Evolutionary conservation across 2,888 invertebrate species (phyloP).

Genomic region (Archaeoteleia sp.): DNA sequence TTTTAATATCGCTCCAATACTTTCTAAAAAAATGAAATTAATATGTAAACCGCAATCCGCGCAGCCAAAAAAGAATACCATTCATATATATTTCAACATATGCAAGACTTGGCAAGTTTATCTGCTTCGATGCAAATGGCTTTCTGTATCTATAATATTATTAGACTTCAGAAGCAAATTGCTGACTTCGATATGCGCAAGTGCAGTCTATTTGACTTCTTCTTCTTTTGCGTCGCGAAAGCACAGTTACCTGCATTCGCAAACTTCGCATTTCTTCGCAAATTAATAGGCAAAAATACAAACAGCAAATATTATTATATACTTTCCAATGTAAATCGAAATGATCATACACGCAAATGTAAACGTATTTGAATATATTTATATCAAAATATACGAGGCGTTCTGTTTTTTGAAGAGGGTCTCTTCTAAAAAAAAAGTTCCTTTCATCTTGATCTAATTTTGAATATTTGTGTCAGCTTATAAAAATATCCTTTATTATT

Average conservation of each 20-base stretch:
- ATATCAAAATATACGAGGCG: no score
- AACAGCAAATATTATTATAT: not conserved
- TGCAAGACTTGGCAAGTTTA: conserved; percentile 16
- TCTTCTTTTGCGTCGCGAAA: conserved; percentile 3
- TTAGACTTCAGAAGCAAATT: conserved; percentile 19
- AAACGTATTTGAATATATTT: no score
- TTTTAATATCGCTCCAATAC: conserved; percentile 6
- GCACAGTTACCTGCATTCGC: conserved; percentile 1
- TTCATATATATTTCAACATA: conserved; percentile 10
- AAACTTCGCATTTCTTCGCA: conserved; percentile 4
- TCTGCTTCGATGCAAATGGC: conserved; percentile 23
- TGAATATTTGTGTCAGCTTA: no score
- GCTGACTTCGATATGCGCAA: conserved; percentile 24
- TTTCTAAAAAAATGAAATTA: conserved; percentile 16
- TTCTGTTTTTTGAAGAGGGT: no score
- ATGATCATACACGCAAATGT: no score
- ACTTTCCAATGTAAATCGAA: not conserved
- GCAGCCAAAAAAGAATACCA: conserved; percentile 12
- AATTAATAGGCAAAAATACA: conserved; percentile 6
- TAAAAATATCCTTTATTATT: no score
- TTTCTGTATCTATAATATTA: conserved; percentile 22
- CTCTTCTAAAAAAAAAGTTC: no score
- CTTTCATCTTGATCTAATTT: no score
- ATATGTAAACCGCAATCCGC: conserved; percentile 21
- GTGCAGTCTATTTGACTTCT: conserved; percentile 9